Conservation (phyloP, 2,797 vertebrate genomes). For the Schizothorax lantsangensis region DNA sequence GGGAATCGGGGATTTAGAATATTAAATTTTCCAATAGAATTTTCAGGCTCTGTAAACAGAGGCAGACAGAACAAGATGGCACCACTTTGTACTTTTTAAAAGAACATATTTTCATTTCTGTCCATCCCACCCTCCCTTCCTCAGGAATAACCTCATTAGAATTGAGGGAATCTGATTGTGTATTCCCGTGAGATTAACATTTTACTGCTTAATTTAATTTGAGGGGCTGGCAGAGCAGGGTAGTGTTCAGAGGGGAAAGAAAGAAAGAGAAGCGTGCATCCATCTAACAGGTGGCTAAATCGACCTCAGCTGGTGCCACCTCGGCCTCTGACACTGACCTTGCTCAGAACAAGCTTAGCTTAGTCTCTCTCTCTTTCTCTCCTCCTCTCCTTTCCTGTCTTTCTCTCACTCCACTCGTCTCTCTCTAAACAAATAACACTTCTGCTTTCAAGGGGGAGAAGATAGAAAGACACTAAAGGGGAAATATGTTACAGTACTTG, state of each 20-base stretch:
- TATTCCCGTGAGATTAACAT: slow-evolving; percentile 70
- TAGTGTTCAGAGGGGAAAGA: slow-evolving; percentile 66
- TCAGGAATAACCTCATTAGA: slow-evolving; percentile 64
- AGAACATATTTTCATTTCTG: slow-evolving; percentile 45
- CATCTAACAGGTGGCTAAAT: slow-evolving; percentile 90
- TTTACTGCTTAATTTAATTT: slow-evolving; percentile 79
- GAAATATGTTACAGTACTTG: slow-evolving; percentile 92
- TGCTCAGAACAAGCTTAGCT: slow-evolving; percentile 81
- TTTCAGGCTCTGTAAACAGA: slow-evolving; percentile 40
- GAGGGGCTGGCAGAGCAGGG: slow-evolving; percentile 59
- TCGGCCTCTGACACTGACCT: slow-evolving; percentile 89
- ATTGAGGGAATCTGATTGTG: slow-evolving; percentile 69
- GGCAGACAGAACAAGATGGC: slow-evolving; percentile 48
- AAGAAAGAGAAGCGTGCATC: slow-evolving; percentile 64
- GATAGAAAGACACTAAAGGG: slow-evolving; percentile 68
- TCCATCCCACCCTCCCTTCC: slow-evolving; percentile 43
- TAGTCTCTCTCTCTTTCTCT: slow-evolving; percentile 38
- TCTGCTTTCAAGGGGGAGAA: slow-evolving; percentile 62
- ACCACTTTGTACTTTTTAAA: slow-evolving; percentile 43
- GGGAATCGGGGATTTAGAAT: background rate
- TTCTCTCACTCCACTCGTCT: slow-evolving; percentile 58
- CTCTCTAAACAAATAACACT: slow-evolving; percentile 65
- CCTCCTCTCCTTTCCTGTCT: slow-evolving; percentile 33
- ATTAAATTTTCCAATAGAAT: slow-evolving; percentile 7
- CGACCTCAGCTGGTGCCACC: slow-evolving; percentile 93